Evolutionary conservation across 2,888 invertebrate species (phyloP), one percentile per base, ranked within the genome.

Genomic region (Dolichomitus sp.): DNA sequence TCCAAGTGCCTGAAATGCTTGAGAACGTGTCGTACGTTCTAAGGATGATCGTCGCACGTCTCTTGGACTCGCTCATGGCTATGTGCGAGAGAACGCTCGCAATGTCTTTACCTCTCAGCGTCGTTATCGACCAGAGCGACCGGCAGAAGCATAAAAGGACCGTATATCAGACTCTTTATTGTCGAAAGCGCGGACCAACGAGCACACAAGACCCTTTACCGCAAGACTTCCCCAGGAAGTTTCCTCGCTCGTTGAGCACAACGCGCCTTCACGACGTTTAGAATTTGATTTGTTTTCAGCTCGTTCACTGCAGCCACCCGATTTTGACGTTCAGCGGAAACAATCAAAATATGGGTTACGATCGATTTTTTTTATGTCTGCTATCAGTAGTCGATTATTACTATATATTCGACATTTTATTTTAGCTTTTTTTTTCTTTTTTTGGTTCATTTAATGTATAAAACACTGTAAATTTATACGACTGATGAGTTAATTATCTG

Each of bases 151-250:
- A 65, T 82, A 79, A 82, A 79, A 65, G 57, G 63, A 66, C 70
- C 74, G 78, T 82, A 82, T 70, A 74, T 82, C 82, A 79, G 59
- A 75, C 30, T 50, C 63, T 82, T 82, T 82, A 82, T 82, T 63
- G 79, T 79, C 79, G 59, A 80, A 77, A 82, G 45, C 40, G 61
- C 59, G 70, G 30, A n/a, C 66, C 63, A 61, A 27, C 54, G 73
- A 54, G 65, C 69, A 54, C 37, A 48, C 59, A 59, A 42, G 42
- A n/a, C 66, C 52, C 59, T 74, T 70, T 63, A 57, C 65, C 59
- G 42, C 54, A 27, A 66, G 42, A 76, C 48, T 75, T 57, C 50
- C 48, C 11, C 37, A 40, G 45, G 48, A 57, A 50, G 74, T 80
- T 80, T 19, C 57, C 52, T 52, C 66, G 65, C 19, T 74, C 68